Conservation (phyloP, 1,140 invertebrate species). For the Monomorium pharaonis region DNA sequence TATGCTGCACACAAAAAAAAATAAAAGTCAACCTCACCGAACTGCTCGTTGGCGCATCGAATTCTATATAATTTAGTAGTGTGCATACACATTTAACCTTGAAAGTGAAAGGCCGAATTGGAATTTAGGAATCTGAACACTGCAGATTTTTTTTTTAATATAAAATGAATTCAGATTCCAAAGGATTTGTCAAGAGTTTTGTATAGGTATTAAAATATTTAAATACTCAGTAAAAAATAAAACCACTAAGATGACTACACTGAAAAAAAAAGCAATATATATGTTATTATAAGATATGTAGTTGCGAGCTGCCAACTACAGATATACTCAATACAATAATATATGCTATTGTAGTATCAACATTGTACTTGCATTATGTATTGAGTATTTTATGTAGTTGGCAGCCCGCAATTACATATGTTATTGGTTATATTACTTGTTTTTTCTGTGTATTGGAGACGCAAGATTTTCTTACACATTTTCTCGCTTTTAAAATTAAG, state of each 20-base stretch:
- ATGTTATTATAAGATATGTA: too few relatives aligned
- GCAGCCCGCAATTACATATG: too few relatives aligned
- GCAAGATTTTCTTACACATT: not conserved
- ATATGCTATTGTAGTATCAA: too few relatives aligned
- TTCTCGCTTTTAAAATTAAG: not conserved
- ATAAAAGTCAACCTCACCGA: constrained; percentile 12
- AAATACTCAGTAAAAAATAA: not conserved
- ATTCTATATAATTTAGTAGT: constrained; percentile 44
- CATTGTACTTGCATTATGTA: too few relatives aligned
- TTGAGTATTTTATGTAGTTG: too few relatives aligned
- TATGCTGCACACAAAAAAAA: constrained; percentile 11
- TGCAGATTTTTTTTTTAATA: not conserved
- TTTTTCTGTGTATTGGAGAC: too few relatives aligned
- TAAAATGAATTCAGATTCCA: not conserved
- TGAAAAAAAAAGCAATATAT: too few relatives aligned
- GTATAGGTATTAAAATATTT: not conserved
- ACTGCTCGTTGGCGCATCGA: constrained; percentile 13
- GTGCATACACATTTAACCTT: constrained; percentile 27
- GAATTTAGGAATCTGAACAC: not conserved
- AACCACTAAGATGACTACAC: too few relatives aligned
- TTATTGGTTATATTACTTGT: too few relatives aligned
- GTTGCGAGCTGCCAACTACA: too few relatives aligned
- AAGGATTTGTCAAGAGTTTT: not conserved
- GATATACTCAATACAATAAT: too few relatives aligned
- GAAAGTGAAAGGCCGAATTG: constrained; percentile 29